Percentiles rank a stretch among this genome's conserved stretches.
These are phyloP conservation scores for Anhinga rufa DNA, from an alignment of 2,113 vertebrate species.

Conservation along the genomic window DNA sequence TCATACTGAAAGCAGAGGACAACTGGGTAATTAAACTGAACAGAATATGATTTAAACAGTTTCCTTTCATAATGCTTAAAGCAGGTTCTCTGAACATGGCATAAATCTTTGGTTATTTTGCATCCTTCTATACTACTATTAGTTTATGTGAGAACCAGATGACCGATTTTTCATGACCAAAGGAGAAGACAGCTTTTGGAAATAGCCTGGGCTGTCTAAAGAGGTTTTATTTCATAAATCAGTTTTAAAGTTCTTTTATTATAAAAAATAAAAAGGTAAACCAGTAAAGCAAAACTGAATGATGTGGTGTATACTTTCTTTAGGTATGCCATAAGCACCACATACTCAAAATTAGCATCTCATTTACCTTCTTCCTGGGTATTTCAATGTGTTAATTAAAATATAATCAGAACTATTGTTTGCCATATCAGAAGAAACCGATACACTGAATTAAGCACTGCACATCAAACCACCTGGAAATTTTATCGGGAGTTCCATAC, in stretches of 20 bases:
- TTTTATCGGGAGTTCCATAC: neutral
- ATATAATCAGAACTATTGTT: neutral
- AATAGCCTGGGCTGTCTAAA: neutral
- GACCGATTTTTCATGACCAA: neutral
- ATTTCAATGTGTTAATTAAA: neutral
- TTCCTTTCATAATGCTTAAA: neutral
- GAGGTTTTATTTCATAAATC: neutral
- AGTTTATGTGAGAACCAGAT: neutral
- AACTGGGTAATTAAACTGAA: neutral
- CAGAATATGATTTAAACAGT: neutral
- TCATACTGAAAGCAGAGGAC: conserved; percentile 74
- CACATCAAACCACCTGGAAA: neutral
- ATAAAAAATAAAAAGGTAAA: neutral
- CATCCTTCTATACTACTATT: neutral
- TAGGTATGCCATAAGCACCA: neutral
- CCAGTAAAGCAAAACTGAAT: neutral
- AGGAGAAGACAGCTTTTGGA: neutral
- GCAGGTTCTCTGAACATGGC: neutral
- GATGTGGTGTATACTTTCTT: neutral
- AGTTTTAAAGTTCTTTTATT: neutral
- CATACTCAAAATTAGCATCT: neutral
- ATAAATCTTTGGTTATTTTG: neutral
- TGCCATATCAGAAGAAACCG: neutral
- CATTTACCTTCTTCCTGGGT: neutral
- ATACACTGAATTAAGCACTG: neutral